Base-by-base conservation (phyloP, 2,113 vertebrate species). In the Lagopus muta region DNA sequence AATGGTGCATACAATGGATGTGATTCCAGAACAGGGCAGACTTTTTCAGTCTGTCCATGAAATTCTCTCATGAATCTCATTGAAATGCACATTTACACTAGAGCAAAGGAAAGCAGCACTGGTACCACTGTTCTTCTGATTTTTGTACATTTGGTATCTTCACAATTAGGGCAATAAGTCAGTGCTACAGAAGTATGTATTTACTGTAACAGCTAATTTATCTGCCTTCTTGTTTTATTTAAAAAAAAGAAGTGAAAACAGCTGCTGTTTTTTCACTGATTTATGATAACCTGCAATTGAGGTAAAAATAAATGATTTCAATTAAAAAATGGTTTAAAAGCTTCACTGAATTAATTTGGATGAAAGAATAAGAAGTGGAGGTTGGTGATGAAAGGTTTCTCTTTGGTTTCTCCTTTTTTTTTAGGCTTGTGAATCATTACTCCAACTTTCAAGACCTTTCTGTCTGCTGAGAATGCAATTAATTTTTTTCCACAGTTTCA, bases 361-460 rank as follows among this genome's bases (percentile, higher is more conserved):
- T 93, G 83, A 86, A 80, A 93, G 77, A 84, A 30, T 38, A 96
- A 76, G 60, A 94, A 92, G 66, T 76, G 92, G 89, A 95, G 88
- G 96, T 9, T 92, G 95, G 66, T 94, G 86, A 90, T 13, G 70
- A 89, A 90, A 93, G 86, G 70, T 87, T 93, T 94, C 22, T 78
- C 32, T 88, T 55, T 42, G 38, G 52, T 67, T 91, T 89, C 34
- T 70, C 67, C 67, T 76, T 52, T 81, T 76, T 88, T 96, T 89
- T 93, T 65, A 86, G 86, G 57, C 30, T 86, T 86, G 34, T 95
- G 95, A 93, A 84, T 90, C 74, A 84, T 69, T 81, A 90, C 60
- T 89, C 90, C 73, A 84, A 45, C 52, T 93, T 94, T 80, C 18
- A 45, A 91, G 91, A 94, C 70, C 88, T 67, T 80, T 74, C 64